Conservation (phyloP, 2,888 invertebrate genomes). For the Idaea aversata region DNA sequence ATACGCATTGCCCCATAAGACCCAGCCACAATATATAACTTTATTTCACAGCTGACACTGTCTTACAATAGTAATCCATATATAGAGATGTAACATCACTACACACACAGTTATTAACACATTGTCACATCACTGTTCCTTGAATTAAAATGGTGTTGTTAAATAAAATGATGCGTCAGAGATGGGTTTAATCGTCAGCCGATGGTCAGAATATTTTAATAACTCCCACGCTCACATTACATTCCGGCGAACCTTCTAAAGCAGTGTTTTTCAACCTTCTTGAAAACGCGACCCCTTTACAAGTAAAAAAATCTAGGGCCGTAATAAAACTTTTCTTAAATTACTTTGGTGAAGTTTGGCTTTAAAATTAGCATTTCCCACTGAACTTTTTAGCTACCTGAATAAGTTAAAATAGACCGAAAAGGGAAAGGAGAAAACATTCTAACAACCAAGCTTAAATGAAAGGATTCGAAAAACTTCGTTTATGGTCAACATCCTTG, state of each 20-base stretch:
- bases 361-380: too few relatives aligned
- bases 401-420: too few relatives aligned
- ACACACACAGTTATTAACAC: conserved; percentile 9
- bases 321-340: too few relatives aligned
- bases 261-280: too few relatives aligned
- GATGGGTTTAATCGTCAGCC: conserved; percentile 13
- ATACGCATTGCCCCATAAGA: conserved; percentile 90
- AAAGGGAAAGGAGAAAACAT: too few relatives aligned
- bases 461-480: too few relatives aligned
- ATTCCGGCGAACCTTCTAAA: conserved; percentile 13
- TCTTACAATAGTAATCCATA: conserved; percentile 19
- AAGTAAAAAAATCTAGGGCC: too few relatives aligned
- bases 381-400: too few relatives aligned
- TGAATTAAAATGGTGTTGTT: background rate
- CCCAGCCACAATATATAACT: conserved; percentile 38
- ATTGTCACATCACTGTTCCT: conserved; percentile 17
- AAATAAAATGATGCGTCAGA: background rate
- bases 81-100: conserved; percentile 7
- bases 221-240: conserved; percentile 29
- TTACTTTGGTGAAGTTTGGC: too few relatives aligned
- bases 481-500: too few relatives aligned
- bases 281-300: too few relatives aligned
- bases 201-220: conserved; percentile 25
- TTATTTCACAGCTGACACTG: conserved; percentile 24
- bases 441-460: too few relatives aligned